Conservation (phyloP, 1,140 invertebrate species). For the Thaumatotibia leucotreta region DNA sequence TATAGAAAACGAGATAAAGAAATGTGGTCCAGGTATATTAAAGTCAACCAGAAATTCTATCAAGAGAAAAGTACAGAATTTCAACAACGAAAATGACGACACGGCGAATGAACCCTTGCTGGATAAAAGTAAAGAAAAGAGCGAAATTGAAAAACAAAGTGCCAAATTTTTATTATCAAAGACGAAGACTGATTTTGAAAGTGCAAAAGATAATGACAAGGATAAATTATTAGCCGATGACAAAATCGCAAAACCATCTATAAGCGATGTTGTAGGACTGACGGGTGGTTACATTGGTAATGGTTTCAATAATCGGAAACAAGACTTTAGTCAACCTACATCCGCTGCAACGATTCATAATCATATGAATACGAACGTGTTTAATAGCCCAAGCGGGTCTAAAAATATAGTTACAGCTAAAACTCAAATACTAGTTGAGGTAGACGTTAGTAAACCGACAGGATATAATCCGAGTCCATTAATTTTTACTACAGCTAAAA, state of each 20-base stretch:
- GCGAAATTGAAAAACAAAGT: slow-evolving; percentile 49
- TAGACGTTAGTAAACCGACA: slow-evolving; percentile 39
- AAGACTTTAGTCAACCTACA: slow-evolving; percentile 18
- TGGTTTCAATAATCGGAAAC: slow-evolving; percentile 23
- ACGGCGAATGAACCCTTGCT: slow-evolving; percentile 66
- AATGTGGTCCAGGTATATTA: slow-evolving; percentile 45
- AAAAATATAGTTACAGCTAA: slow-evolving; percentile 32
- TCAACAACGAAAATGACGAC: slow-evolving; percentile 62
- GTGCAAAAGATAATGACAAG: slow-evolving; percentile 36
- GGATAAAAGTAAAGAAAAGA: slow-evolving; percentile 53
- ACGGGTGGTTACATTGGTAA: slow-evolving; percentile 21
- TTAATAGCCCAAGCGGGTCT: slow-evolving; percentile 29
- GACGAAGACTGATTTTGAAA: slow-evolving; percentile 55
- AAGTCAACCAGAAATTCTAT: slow-evolving; percentile 66
- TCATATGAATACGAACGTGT: slow-evolving; percentile 59
- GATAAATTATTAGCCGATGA: slow-evolving; percentile 27
- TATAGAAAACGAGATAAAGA: slow-evolving; percentile 63
- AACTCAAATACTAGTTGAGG: slow-evolving; percentile 54
- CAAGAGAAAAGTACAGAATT: slow-evolving; percentile 62
- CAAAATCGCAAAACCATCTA: slow-evolving; percentile 23
- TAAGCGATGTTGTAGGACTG: slow-evolving; percentile 7
- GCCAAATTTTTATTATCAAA: slow-evolving; percentile 60
- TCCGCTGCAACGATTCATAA: slow-evolving; percentile 40
- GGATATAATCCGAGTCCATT: slow-evolving; percentile 43
- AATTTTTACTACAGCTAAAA: slow-evolving; percentile 71